Evolutionary conservation across 2,888 invertebrate species (phyloP).

Genomic region (Cephus runcator): DNA sequence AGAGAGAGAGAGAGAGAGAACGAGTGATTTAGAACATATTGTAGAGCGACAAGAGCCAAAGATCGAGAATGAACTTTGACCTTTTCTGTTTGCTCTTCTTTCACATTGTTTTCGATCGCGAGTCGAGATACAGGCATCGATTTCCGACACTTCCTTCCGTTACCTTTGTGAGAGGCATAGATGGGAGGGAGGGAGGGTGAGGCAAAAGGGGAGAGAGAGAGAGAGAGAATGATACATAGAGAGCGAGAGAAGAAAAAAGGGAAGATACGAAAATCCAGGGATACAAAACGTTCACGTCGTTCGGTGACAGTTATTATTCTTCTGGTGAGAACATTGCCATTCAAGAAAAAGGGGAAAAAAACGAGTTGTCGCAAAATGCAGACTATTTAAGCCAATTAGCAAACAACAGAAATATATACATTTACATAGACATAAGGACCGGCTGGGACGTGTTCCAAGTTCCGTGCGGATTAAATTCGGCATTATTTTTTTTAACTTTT

Average conservation of each 20-base stretch:
- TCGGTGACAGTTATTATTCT: slow-evolving; percentile 46
- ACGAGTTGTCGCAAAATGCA: slow-evolving; percentile 54
- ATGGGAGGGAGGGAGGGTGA: neutral
- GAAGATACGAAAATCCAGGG: neutral
- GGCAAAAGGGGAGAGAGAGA: neutral
- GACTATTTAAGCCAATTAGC: slow-evolving; percentile 63
- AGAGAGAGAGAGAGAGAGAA: neutral
- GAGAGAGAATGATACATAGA: neutral
- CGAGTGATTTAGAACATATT: neutral
- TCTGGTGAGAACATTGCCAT: slow-evolving; percentile 50
- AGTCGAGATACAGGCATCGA: neutral
- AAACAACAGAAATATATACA: slow-evolving; percentile 62
- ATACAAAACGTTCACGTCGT: slow-evolving; percentile 40
- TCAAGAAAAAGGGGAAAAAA: slow-evolving; percentile 33
- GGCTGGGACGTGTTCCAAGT: slow-evolving; percentile 55
- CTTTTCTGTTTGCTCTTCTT: slow-evolving; percentile 28
- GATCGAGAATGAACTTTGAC: slow-evolving; percentile 30
- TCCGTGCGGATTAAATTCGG: neutral
- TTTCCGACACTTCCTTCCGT: neutral
- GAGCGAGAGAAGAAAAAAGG: neutral
- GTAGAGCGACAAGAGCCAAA: neutral
- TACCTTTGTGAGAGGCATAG: neutral
- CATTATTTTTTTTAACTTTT: neutral
- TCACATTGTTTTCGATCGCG: slow-evolving; percentile 7
- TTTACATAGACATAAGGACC: slow-evolving; percentile 59